Evolutionary conservation across 2,797 vertebrate species (phyloP), one percentile per base, ranked within the genome.

Genomic region (Darevskia nairensis): DNA sequence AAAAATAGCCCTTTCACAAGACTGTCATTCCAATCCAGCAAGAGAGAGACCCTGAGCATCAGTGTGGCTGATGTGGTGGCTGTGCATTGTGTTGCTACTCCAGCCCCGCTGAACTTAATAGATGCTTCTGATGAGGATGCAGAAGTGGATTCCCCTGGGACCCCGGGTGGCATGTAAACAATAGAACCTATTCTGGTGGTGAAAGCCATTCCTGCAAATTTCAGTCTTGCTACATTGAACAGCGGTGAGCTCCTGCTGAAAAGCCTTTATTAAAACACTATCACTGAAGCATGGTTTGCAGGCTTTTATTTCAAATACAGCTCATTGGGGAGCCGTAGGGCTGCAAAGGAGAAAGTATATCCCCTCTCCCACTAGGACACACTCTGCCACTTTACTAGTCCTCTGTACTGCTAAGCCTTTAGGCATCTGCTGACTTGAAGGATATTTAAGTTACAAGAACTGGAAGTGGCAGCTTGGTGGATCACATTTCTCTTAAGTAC

Each of bases 391-490:
- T 89, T 91, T 87, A 88, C 79, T 21, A 64, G 9, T 72, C 61
- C 61, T 94, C 41, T 8, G 9, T 6, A 23, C 13, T 88, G 89
- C 74, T 81, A 0, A 91, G 89, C 89, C 83, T 91, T 82, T 44
- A 85, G 90, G 85, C 89, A 92, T 89, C 77, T 86, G 74, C 74
- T 82, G 88, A 84, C 66, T 72, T 80, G 91, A 93, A 77, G 91
- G 91, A 90, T 92, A 91, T 86, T 91, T 80, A 81, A 91, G 93
- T 90, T 68, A 89, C 69, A 89, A 92, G 89, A 93, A 87, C 87
- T 82, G 74, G 82, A 94, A 93, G 83, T 88, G 89, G 86, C 88
- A 91, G 82, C 88, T 91, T 92, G 81, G 71, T 92, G 92, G 88
- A 85, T 94, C 64, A 0, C 88, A 81, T 93, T 93, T 94, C 89